Evolutionary conservation across 2,113 vertebrate genomes (phyloP), one percentile per base, ranked within the genome.

Genomic region (Mormyrus lacerda): DNA sequence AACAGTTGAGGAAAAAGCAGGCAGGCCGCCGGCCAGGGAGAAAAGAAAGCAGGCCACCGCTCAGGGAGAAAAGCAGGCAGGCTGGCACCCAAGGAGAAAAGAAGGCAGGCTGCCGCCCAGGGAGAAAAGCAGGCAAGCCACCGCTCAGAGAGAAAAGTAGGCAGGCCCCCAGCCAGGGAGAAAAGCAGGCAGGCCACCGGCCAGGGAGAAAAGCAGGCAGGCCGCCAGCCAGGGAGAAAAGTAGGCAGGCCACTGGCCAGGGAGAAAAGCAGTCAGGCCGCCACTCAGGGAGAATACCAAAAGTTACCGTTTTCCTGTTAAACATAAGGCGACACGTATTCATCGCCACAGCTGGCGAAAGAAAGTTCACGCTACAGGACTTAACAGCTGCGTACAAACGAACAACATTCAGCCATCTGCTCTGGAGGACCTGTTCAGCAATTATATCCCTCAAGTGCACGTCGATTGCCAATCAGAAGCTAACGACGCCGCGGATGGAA

Each of bases 391-490:
- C 91, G 90, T 91, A 58, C 90, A 89, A 88, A 82, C 83, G 58
- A 85, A 91, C 90, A 90, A 65, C 91, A 89, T 91, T 82, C 24
- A 58, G 87, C 90, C 93, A 92, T 94, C 93, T 93, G 93, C 89
- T 90, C 88, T 58, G 55, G 90, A 88, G 88, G 89, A 94, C 93
- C 82, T 93, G 93, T 91, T 93, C 91, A 92, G 90, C 88, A 90
- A 55, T 50, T 91, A 92, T 89, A 89, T 7, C 87, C 87, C 83
- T 91, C 51, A 89, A 91, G 89, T 92, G 90, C 88, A 55, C 90
- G 91, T 91, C 89, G 82, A 89, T 86, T 93, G 89, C 89, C 79
- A 89, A 91, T 92, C 89, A 87, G 88, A 89, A 89, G 89, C 84
- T 13, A 88, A 89, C 51, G 76, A 51, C 55, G 89, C 87, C 90